Base-by-base conservation (phyloP, 1,140 invertebrate genomes). In the Matsumurasca onukii region DNA sequence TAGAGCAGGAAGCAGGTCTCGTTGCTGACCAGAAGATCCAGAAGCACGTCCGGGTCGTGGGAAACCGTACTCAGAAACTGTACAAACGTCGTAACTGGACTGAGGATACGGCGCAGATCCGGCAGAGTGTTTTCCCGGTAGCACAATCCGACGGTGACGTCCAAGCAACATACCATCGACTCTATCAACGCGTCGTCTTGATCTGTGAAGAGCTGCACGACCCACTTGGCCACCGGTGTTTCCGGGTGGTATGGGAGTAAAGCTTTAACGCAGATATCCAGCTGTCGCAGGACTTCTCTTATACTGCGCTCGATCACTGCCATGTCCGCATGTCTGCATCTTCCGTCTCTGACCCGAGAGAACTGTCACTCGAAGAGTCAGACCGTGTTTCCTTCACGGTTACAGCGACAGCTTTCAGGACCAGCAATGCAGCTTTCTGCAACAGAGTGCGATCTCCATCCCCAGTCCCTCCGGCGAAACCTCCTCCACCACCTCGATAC, bases 1-100 rank as follows among this genome's bases (percentile, higher is more conserved):
- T 96, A 97, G 2, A 94, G 80, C 49, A 96, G 79, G 77, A 95
- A 96, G 79, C 92, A 94, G 3, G 93, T 97, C 78, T 96, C 93
- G 77, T 94, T 95, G 73, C 92, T 94, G 27, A 94, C 91, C 67
- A 97, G 83, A 76, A 93, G 88, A 82, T 97, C 94, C 34, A 97
- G 79, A 22, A 96, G 76, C 0, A 95, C 87, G 77, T 91, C 88
- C 15, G 88, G 87, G 76, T 94, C 92, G 75, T 92, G 89, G 52
- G 90, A 91, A 17, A 94, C 90, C 52, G 91, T 88, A 73, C 88
- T 86, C 12, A 94, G 81, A 78, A 95, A 94, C 77, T 93, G 89
- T 61, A 93, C 85, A 74, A 94, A 94, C 17, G 91, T 93, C 61
- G 87, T 83, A 66, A 91, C 87, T 0, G 93, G 93, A 82, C 90